Evolutionary conservation across 1,140 invertebrate genomes (phyloP), one percentile per base, ranked within the genome.

Genomic region (Phthorimaea operculella): DNA sequence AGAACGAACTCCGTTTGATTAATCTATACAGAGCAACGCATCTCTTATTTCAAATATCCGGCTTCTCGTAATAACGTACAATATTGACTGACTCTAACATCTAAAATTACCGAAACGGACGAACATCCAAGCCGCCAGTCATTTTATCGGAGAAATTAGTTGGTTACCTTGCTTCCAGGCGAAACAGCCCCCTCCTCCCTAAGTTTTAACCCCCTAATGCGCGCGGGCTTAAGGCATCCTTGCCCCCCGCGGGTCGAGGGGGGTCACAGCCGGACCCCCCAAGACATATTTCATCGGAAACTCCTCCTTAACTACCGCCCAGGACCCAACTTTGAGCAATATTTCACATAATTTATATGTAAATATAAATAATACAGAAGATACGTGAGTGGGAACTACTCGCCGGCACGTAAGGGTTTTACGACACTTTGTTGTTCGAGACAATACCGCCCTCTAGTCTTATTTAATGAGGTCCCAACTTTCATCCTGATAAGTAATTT

Each of bases 251-350:
- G 52, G 4, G 11, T 16, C 21, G 21, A 28, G 6, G 12, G 12
- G 14, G 14, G 17, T 9, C 11, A 33, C 16, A 39, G 36, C 58
- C 52, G 42, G 42, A 57, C 65, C 52, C 74, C 75, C 67, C 58
- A 83, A 83, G 79, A 81, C 78, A 83, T 83, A 83, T 83, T 83
- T 83, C 78, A 81, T 83, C 76, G 74, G 69, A 49, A 71, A 74
- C 74, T 74, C 73, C 74, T 70, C 72, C 73, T 75, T 77, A 75
- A 74, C 76, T 74, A 72, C 75, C 66, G 60, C 55, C 70, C 68
- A 54, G 57, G 59, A 55, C 49, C 61, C 55, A 77, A 83, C 77
- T 83, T 82, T 64, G 57, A 62, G 71, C 63, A 68, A 80, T 83
- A 81, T 78, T 77, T 80, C 70, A 83, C 64, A 61, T 83, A 81